Conservation (phyloP, 1,140 invertebrate genomes). For the Monochamus saltuarius region DNA sequence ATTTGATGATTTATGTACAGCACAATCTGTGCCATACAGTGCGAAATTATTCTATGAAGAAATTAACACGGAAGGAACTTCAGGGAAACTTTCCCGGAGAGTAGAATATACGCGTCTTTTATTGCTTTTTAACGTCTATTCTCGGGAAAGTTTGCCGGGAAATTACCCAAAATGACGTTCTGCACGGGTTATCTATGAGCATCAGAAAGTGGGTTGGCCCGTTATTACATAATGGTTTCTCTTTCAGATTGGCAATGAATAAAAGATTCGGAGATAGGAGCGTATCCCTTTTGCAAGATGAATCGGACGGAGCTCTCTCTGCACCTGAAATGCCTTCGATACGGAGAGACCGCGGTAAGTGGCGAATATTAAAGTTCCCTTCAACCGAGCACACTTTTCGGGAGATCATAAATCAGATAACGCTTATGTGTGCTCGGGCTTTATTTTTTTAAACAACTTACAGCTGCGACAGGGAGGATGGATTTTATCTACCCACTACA, state of each 20-base stretch:
- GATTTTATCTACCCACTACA: no score
- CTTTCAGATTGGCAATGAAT: conserved; percentile 51
- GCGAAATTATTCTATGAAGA: no score
- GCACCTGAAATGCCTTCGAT: conserved; percentile 76
- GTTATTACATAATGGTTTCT: conserved; percentile 11
- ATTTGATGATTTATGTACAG: no score
- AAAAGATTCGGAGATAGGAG: conserved; percentile 55
- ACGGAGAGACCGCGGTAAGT: conserved; percentile 59
- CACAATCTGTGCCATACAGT: no score
- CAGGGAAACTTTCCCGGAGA: no score
- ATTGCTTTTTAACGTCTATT: no score
- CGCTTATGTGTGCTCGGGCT: not conserved
- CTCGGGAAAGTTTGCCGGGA: no score
- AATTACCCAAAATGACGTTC: not conserved
- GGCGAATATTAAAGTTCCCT: not conserved
- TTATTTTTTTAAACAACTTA: not conserved
- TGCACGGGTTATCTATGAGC: not conserved
- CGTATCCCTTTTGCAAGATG: conserved; percentile 66
- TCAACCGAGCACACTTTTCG: not conserved
- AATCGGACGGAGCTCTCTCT: conserved; percentile 78
- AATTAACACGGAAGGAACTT: no score
- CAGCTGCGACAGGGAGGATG: not conserved
- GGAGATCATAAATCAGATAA: no score
- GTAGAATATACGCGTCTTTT: no score
- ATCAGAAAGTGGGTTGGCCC: not conserved